A percentile compares a stretch with the other conserved stretches of the same genome.
phyloP scores from a whole-genome alignment of 2,113 vertebrate species.

The Pelvicachromis taeniatus region DNA sequence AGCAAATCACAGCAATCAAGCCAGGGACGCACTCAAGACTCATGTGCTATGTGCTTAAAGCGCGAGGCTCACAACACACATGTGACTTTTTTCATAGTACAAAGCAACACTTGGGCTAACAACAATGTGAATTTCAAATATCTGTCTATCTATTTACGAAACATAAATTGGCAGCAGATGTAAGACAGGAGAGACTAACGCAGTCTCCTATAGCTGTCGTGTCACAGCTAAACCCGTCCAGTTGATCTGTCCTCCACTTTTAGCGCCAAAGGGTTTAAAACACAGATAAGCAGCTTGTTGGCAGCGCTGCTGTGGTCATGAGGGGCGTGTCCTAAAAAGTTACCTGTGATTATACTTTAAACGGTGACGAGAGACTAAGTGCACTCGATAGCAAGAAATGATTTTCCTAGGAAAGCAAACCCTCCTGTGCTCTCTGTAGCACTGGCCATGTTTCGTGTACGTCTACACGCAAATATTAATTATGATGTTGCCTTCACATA shows the following conservation, averaged over 20 bases:
- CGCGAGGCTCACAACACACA: background rate
- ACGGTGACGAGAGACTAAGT: conserved; percentile 12
- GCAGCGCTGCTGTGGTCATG: background rate
- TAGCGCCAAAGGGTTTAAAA: background rate
- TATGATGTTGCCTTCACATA: background rate
- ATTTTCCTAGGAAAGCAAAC: conserved; percentile 27
- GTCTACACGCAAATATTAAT: background rate
- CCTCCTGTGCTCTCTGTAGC: background rate
- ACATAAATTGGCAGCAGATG: background rate
- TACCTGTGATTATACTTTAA: conserved; percentile 31
- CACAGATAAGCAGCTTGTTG: background rate
- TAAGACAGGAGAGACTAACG: too few relatives aligned
- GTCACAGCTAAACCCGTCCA: background rate
- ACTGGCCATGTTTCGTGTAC: background rate
- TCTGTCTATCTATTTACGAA: background rate
- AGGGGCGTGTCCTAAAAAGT: conserved; percentile 31
- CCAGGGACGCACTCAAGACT: background rate
- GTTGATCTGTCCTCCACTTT: too few relatives aligned
- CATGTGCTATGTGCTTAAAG: background rate
- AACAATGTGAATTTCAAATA: background rate
- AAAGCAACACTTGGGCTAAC: background rate
- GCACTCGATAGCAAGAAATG: conserved; percentile 7
- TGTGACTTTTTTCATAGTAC: background rate
- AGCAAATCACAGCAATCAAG: background rate
- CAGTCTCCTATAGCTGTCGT: background rate